phyloP scores from a whole-genome alignment of 92 coral and sea anemone genomes.

The Phymanthus crucifer region DNA sequence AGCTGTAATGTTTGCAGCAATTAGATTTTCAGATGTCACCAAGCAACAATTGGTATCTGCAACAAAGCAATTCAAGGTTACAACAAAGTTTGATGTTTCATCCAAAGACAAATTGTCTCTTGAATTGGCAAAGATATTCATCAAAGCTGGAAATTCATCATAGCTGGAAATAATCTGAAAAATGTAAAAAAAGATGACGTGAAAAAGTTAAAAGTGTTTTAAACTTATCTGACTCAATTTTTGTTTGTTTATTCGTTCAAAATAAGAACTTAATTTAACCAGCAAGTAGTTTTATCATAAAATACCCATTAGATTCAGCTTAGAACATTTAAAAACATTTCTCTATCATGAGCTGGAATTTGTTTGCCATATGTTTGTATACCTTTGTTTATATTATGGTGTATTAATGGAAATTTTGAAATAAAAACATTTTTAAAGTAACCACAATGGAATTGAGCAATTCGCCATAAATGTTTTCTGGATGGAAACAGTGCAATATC shows the following conservation, averaged over 20 bases:
- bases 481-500: neutral
- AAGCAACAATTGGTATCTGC: slow-evolving; percentile 41
- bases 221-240: neutral
- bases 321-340: neutral
- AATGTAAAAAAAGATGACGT: slow-evolving; percentile 30
- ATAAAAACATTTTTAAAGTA: neutral
- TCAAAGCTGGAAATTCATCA: slow-evolving; percentile 21
- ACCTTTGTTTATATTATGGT: neutral
- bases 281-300: slow-evolving; percentile 21
- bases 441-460: slow-evolving; percentile 5
- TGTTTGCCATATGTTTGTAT: neutral
- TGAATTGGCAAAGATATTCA: slow-evolving; percentile 29
- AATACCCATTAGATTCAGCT: neutral
- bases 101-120: slow-evolving; percentile 33
- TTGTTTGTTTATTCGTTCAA: neutral
- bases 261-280: slow-evolving; percentile 9
- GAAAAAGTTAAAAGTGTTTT: slow-evolving; percentile 37
- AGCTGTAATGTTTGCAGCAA: slow-evolving; percentile 42
- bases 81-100: slow-evolving; percentile 27
- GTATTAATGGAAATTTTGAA: slow-evolving; percentile 1
- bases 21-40: slow-evolving; percentile 35
- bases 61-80: slow-evolving; percentile 34
- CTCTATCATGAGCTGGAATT: neutral
- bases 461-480: neutral
- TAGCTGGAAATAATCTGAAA: slow-evolving; percentile 18